phyloP scores from a whole-genome alignment of 2,113 vertebrate species.

The Cyanoramphus novaezelandiae region DNA sequence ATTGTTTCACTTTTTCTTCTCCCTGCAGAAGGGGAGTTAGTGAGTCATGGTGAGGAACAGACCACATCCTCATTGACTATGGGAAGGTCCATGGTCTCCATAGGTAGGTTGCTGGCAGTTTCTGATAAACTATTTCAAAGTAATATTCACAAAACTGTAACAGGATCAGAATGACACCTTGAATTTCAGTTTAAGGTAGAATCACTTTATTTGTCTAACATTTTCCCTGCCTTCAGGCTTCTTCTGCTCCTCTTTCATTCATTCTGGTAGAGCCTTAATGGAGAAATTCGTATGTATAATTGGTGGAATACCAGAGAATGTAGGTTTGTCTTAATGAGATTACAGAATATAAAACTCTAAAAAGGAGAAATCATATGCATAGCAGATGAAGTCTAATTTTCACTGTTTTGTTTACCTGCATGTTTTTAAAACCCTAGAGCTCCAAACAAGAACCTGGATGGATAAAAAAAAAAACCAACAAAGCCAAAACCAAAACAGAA shows the following conservation, averaged over 20 bases:
- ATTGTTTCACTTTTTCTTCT: not conserved
- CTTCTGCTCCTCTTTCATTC: not conserved
- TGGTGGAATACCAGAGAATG: not conserved
- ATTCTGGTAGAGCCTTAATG: not conserved
- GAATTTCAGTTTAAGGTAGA: not conserved
- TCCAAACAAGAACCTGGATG: not conserved
- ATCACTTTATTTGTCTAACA: not conserved
- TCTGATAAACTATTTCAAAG: not conserved
- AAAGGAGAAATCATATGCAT: not conserved
- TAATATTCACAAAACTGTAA: not conserved
- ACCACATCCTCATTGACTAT: not conserved
- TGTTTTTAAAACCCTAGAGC: not conserved
- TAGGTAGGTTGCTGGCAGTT: not conserved
- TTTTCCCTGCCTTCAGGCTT: not conserved
- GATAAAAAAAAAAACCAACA: accelerated
- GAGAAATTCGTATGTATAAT: not conserved
- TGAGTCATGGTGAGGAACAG: accelerated
- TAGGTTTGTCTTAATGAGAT: not conserved
- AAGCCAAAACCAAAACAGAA: not conserved
- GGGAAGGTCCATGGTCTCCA: not conserved
- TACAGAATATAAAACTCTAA: not conserved
- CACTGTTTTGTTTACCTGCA: not conserved
- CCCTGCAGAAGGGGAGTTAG: not conserved
- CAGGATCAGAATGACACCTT: not conserved
- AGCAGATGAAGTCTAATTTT: not conserved